Evolutionary conservation across 2,888 invertebrate genomes (phyloP).

Genomic region (Opisthograptis luteolata): DNA sequence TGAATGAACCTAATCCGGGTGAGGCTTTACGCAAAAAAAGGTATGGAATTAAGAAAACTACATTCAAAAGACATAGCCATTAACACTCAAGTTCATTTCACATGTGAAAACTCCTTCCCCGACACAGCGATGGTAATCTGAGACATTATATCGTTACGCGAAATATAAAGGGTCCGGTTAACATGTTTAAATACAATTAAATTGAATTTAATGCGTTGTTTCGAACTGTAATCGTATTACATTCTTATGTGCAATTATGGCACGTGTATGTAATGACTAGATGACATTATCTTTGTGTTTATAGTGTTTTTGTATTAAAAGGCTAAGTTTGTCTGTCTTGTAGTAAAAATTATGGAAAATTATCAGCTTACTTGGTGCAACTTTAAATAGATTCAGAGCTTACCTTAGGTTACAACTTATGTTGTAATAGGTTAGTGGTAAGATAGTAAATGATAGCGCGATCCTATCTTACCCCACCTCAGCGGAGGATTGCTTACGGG

Average conservation of each 20-base stretch:
- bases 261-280: conserved; percentile 18
- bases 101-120: conserved; percentile 12
- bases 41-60: background rate
- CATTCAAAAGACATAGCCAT: conserved; percentile 15
- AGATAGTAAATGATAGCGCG: no score
- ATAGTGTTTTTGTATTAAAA: background rate
- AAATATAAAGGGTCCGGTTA: conserved; percentile 41
- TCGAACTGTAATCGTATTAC: conserved; percentile 16
- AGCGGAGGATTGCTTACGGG: no score
- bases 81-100: conserved; percentile 14
- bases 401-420: no score
- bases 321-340: background rate
- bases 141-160: conserved; percentile 43
- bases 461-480: no score
- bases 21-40: background rate
- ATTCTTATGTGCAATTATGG: conserved; percentile 19
- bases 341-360: background rate
- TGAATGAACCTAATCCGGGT: no score
- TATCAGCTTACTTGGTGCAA: no score
- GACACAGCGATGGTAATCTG: conserved; percentile 34
- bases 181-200: conserved; percentile 40
- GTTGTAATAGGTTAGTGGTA: no score
- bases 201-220: conserved; percentile 35
- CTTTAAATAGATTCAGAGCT: no score
- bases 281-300: conserved; percentile 8